A percentile compares a stretch with the other conserved stretches of the same genome.
Evolutionary conservation across 92 coral and sea anemone species (phyloP).

Genomic region (Porites evermanni): DNA sequence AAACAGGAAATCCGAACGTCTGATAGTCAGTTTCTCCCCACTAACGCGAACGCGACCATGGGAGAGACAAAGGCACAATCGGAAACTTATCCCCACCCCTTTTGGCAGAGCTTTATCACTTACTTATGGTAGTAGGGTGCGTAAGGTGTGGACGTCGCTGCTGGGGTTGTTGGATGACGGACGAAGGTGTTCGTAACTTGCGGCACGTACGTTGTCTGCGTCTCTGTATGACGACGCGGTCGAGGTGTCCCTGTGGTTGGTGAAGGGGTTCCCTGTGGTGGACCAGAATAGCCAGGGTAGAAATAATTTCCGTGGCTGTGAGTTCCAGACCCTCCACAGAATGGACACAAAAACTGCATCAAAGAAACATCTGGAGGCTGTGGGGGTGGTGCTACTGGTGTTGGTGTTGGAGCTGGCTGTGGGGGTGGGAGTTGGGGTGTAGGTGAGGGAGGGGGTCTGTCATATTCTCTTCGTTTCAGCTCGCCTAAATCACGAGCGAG

Average conservation of each 20-base stretch:
- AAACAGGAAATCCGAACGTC: background rate
- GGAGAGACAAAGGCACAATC: background rate
- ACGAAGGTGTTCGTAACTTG: slow-evolving; percentile 54
- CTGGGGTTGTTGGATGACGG: slow-evolving; percentile 77
- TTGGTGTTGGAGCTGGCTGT: slow-evolving; percentile 14
- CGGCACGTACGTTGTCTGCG: slow-evolving; percentile 69
- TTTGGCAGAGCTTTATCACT: background rate
- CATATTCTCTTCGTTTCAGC: slow-evolving; percentile 56
- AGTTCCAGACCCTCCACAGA: slow-evolving; percentile 78
- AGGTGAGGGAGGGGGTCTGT: slow-evolving; percentile 31
- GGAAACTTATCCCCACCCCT: background rate
- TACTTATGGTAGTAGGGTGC: slow-evolving; percentile 85
- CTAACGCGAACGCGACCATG: background rate
- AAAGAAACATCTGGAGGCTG: slow-evolving; percentile 42
- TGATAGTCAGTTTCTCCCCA: background rate
- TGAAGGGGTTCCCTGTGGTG: slow-evolving; percentile 39
- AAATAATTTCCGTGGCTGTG: slow-evolving; percentile 86
- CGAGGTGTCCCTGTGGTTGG: slow-evolving; percentile 24
- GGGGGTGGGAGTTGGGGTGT: slow-evolving; percentile 19
- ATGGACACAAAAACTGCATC: slow-evolving; percentile 91
- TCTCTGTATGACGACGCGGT: slow-evolving; percentile 59
- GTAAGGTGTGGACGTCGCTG: slow-evolving; percentile 84
- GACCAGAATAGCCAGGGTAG: slow-evolving; percentile 84
- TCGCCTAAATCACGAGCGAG: slow-evolving; percentile 77
- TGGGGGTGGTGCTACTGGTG: slow-evolving; percentile 29